A percentile compares a stretch with the other conserved stretches of the same genome.
Conservation (phyloP, 2,888 invertebrate species). For the Vesta saturnalis region DNA sequence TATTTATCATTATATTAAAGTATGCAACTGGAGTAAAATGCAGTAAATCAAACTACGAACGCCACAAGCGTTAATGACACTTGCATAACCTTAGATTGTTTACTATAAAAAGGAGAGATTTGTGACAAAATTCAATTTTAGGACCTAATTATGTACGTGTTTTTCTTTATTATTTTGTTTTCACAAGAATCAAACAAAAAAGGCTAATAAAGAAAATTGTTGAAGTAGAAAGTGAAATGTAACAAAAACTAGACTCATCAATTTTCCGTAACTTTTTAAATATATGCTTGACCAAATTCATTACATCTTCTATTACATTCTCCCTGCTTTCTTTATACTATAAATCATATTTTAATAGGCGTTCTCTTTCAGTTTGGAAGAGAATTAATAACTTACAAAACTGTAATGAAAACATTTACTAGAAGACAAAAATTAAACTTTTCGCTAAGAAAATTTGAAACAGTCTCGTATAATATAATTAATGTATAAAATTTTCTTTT, state of each 20-base stretch:
- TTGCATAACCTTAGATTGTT: neutral
- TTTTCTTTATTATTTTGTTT: neutral
- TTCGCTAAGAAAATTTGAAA: neutral
- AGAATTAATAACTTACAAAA: neutral
- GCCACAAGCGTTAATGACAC: neutral
- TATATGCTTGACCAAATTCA: neutral
- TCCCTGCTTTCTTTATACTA: neutral
- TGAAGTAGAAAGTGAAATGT: neutral
- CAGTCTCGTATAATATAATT: neutral
- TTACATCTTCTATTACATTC: neutral
- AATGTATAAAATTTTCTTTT: neutral
- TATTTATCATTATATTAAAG: no score
- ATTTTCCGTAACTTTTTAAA: neutral
- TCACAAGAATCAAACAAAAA: neutral
- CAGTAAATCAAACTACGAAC: neutral
- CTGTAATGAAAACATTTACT: neutral
- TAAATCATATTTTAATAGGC: neutral
- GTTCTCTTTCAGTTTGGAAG: neutral
- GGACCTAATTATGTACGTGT: neutral
- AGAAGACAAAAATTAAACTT: neutral
- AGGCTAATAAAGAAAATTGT: neutral
- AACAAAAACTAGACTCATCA: neutral
- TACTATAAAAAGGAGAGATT: neutral
- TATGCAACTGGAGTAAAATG: neutral
- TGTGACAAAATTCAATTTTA: slow-evolving; percentile 1